Base-by-base conservation (phyloP, 2,113 vertebrate genomes). In the Chamaea fasciata region DNA sequence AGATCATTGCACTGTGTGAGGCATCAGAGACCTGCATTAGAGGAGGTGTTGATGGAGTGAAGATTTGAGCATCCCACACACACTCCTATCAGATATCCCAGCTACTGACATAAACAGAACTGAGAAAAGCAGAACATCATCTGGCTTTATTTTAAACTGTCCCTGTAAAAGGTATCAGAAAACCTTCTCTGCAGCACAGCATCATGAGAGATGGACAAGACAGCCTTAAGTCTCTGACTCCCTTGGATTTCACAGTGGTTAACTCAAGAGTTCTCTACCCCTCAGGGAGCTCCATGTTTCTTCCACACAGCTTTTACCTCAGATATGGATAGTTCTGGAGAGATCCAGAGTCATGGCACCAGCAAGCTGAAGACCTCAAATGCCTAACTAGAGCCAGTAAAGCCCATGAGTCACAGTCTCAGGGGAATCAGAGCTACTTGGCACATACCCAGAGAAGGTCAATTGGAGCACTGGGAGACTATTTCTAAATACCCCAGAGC, bases 401-500 rank as follows among this genome's bases (percentile, higher is more conserved):
- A 90, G 87, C 73, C 92, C 80, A 64, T 92, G 94, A 93, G 87
- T 95, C 89, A 84, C 67, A 70, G 87, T 79, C 93, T 67, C 89
- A 89, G 55, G 52, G 81, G 87, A 95, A 92, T 78, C 88, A 95
- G 84, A 96, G 82, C 59, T 71, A 91, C 79, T 92, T 95, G 95
- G 97, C 95, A 57, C 0, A 0, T 6, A 57, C 88, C 93, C 90
- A 94, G 85, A 81, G 31, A 80, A 93, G 95, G 90, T 94, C 96
- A 96, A 37, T 55, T 70, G 56, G 76, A 96, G 89, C 89, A 95
- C 62, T 56, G 75, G 73, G 79, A 95, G 92, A 97, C 94, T 93
- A 87, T 96, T 93, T 97, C 90, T 95, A 94, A 96, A 94, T 96
- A 97, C 70, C 69, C 87, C 73, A 95, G 82, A 67, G 92, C 92